Conservation (phyloP, 1,140 invertebrate genomes). For the Caerostris extrusa region DNA sequence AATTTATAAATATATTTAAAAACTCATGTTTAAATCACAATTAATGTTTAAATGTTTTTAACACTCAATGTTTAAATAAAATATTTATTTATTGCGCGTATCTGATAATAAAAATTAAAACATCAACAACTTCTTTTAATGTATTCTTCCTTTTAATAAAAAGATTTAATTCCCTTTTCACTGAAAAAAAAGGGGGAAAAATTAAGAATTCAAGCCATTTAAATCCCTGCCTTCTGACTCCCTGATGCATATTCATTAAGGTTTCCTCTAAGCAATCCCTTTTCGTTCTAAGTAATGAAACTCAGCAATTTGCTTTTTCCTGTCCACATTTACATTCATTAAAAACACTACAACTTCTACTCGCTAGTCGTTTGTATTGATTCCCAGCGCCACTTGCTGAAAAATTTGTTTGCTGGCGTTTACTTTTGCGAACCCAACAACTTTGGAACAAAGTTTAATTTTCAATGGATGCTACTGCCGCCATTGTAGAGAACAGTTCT, state of each 20-base stretch:
- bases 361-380: conserved; percentile 32
- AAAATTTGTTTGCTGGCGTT: neutral
- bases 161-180: neutral
- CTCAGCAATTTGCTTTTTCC: neutral
- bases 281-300: conserved; percentile 50
- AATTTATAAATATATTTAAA: no score
- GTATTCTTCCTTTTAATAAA: neutral
- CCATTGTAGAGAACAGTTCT: conserved; percentile 27
- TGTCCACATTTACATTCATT: conserved; percentile 15
- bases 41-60: no score
- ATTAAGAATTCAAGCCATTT: neutral
- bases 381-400: neutral
- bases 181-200: neutral
- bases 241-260: conserved; percentile 51
- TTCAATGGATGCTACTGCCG: conserved; percentile 45
- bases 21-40: no score
- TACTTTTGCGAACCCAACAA: neutral
- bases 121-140: neutral
- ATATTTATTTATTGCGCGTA: no score
- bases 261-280: neutral
- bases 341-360: conserved; percentile 3
- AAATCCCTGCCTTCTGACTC: neutral
- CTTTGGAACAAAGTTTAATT: conserved; percentile 59
- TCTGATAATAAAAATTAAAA: no score
- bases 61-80: no score